Conservation (phyloP, 1,140 invertebrate species). For the Conus ventricosus region DNA sequence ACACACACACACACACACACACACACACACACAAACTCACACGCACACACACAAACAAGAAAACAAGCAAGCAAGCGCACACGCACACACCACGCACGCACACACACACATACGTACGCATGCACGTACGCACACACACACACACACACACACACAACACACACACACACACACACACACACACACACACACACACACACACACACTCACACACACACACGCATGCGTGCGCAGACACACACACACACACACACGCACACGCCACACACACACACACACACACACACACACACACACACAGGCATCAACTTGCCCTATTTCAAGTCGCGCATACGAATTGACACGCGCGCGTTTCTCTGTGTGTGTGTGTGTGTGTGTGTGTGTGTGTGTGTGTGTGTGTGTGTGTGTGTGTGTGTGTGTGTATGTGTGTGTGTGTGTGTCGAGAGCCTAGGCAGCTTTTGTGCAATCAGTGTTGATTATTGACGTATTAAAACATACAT, state of each 20-base stretch:
- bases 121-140: not conserved
- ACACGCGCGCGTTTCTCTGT: not conserved
- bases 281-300: conserved; percentile 25
- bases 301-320: not conserved
- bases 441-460: not conserved
- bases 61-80: not conserved
- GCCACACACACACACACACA: conserved; percentile 8
- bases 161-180: not conserved
- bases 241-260: conserved; percentile 25
- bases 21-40: conserved; percentile 21
- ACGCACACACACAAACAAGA: not conserved
- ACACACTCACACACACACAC: not conserved
- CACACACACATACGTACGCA: not conserved
- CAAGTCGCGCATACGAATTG: not conserved
- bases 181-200: not conserved
- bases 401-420: too few species aligned
- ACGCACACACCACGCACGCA: not conserved
- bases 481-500: not conserved
- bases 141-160: too few species aligned
- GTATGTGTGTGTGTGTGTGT: too few species aligned
- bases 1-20: not conserved
- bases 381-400: too few species aligned
- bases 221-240: not conserved
- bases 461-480: not conserved
- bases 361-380: too few species aligned